phyloP scores from a whole-genome alignment of 2,888 invertebrate species.

The Chaitophorus viminalis region DNA sequence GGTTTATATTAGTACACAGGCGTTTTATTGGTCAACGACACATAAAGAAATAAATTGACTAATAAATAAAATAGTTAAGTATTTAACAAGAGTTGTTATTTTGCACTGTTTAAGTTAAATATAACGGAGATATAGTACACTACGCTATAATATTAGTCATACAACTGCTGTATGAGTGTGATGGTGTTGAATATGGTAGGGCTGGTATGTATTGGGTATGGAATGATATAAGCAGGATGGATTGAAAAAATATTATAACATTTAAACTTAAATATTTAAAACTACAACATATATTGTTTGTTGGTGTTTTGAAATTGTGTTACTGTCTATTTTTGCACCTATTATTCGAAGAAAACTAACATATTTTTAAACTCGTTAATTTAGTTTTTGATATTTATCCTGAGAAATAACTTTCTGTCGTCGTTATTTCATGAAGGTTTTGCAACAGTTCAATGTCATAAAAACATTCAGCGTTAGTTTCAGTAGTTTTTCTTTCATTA shows the following conservation, averaged over 20 bases:
- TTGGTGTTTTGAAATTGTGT: conserved; percentile 55
- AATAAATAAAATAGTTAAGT: too few species aligned
- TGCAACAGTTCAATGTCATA: conserved; percentile 50
- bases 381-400: neutral
- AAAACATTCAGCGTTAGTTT: neutral
- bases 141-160: neutral
- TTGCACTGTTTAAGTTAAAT: neutral
- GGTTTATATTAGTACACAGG: neutral
- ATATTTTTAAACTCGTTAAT: conserved; percentile 3
- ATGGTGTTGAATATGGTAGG: neutral
- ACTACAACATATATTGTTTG: neutral
- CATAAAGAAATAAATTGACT: neutral
- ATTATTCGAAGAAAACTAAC: conserved; percentile 51
- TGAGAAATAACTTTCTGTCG: neutral
- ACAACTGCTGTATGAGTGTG: neutral
- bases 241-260: neutral
- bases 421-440: neutral
- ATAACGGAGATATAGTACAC: neutral
- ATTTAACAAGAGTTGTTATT: neutral
- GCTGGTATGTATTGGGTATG: conserved; percentile 36
- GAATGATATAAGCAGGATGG: neutral
- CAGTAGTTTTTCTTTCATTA: too few species aligned
- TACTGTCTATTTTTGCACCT: conserved; percentile 59
- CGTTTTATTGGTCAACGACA: neutral
- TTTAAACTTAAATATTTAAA: neutral